A percentile compares a stretch with the other conserved stretches of the same genome.
Conservation (phyloP, 2,113 vertebrate species). For the Malurus cyaneus region DNA sequence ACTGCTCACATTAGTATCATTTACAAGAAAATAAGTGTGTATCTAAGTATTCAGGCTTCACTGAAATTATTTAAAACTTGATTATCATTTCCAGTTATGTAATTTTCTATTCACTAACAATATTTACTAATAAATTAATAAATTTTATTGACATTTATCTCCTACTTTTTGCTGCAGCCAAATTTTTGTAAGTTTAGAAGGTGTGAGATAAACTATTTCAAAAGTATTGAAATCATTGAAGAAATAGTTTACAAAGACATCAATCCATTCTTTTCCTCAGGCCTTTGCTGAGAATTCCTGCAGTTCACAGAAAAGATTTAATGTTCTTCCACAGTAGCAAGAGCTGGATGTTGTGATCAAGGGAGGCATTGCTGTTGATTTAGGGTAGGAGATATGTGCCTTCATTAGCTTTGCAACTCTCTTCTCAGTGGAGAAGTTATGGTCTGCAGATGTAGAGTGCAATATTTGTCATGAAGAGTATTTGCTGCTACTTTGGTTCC, state of each 20-base stretch:
- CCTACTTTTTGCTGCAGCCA: background rate
- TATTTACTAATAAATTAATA: background rate
- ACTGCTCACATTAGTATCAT: background rate
- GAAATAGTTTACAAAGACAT: background rate
- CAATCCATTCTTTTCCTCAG: background rate
- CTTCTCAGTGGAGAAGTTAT: background rate
- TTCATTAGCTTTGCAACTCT: background rate
- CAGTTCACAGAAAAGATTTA: background rate
- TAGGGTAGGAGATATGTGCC: background rate
- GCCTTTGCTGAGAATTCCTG: background rate
- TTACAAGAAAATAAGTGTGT: background rate
- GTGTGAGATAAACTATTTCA: background rate
- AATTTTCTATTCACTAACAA: background rate
- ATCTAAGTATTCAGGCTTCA: background rate
- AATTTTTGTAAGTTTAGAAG: background rate
- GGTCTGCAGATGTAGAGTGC: background rate
- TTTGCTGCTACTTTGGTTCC: background rate
- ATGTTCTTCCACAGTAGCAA: background rate
- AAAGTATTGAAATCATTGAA: background rate
- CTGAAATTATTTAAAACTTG: background rate
- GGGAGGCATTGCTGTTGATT: background rate
- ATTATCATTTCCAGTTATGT: background rate
- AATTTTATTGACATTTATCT: background rate
- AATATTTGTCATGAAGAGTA: background rate
- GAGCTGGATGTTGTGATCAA: background rate